Percentiles rank a stretch among this genome's conserved stretches.
Conservation (phyloP, 2,797 vertebrate genomes). For the Acridotheres tristis region DNA sequence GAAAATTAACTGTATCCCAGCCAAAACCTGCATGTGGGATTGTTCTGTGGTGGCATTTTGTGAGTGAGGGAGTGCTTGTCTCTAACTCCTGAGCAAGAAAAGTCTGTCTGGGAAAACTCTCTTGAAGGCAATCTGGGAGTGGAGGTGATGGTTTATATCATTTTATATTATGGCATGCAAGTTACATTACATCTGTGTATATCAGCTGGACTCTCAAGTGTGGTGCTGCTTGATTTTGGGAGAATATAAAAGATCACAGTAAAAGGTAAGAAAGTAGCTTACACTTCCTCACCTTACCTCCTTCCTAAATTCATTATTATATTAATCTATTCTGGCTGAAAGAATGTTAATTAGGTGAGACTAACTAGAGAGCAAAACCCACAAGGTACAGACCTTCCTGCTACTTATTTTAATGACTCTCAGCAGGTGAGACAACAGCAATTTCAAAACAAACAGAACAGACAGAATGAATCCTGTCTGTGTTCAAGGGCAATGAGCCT, state of each 20-base stretch:
- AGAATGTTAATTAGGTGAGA: constrained; percentile 5
- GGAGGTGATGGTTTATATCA: neutral
- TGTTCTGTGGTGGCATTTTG: neutral
- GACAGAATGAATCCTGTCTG: constrained; percentile 8
- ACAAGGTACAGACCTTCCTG: neutral
- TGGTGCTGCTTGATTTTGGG: neutral
- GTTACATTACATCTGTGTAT: neutral
- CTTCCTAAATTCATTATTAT: neutral
- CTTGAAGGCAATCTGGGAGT: neutral
- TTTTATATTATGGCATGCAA: neutral
- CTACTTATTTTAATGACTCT: constrained; percentile 5
- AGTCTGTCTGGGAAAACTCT: neutral
- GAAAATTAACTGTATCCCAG: neutral
- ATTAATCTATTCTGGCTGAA: neutral
- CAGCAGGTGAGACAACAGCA: constrained; percentile 11
- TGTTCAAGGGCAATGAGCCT: constrained; percentile 9
- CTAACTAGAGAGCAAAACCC: neutral
- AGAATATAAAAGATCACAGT: neutral
- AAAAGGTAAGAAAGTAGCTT: neutral
- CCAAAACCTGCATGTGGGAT: neutral
- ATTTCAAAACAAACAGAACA: constrained; percentile 26
- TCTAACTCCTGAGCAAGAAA: neutral
- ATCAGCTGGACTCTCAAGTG: neutral
- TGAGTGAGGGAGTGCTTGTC: neutral
- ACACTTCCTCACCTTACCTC: fast-evolving